Evolutionary conservation across 2,888 invertebrate species (phyloP).

Genomic region (Sarcophaga subvicina): DNA sequence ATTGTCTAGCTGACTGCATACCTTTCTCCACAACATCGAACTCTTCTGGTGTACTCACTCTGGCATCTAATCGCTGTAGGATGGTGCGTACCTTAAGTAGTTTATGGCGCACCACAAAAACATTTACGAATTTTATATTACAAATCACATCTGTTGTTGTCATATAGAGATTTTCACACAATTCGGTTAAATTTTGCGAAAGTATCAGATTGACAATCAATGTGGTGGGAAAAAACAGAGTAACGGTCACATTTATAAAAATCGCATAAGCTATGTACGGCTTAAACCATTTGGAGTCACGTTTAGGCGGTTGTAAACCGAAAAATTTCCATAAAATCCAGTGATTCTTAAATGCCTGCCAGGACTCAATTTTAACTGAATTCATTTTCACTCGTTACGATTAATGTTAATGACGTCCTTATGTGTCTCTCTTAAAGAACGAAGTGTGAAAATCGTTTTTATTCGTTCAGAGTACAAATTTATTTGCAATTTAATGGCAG

Average conservation of each 20-base stretch:
- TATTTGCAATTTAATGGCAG: constrained; percentile 34
- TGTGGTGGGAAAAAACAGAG: constrained; percentile 68
- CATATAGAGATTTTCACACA: constrained; percentile 74
- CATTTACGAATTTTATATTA: constrained; percentile 74
- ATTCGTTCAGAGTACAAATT: constrained; percentile 13
- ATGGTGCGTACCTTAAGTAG: constrained; percentile 70
- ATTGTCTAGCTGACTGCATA: constrained; percentile 58
- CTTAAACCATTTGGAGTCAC: constrained; percentile 63
- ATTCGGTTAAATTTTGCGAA: constrained; percentile 70
- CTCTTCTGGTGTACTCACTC: constrained; percentile 71
- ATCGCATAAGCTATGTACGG: constrained; percentile 72
- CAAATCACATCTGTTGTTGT: constrained; percentile 70
- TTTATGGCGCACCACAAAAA: constrained; percentile 68
- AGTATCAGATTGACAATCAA: constrained; percentile 70
- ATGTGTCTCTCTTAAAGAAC: background rate
- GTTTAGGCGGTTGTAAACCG: constrained; percentile 73
- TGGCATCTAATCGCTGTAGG: constrained; percentile 73
- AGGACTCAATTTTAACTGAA: constrained; percentile 44
- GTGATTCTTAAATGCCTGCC: constrained; percentile 73
- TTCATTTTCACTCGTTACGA: background rate
- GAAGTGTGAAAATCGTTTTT: background rate
- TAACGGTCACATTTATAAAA: constrained; percentile 68
- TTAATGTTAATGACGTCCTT: constrained; percentile 9
- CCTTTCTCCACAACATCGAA: constrained; percentile 62
- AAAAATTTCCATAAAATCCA: constrained; percentile 76